Evolutionary conservation across 2,888 invertebrate species (phyloP), one percentile per base, ranked within the genome.

Genomic region (Pedicia rivosa): DNA sequence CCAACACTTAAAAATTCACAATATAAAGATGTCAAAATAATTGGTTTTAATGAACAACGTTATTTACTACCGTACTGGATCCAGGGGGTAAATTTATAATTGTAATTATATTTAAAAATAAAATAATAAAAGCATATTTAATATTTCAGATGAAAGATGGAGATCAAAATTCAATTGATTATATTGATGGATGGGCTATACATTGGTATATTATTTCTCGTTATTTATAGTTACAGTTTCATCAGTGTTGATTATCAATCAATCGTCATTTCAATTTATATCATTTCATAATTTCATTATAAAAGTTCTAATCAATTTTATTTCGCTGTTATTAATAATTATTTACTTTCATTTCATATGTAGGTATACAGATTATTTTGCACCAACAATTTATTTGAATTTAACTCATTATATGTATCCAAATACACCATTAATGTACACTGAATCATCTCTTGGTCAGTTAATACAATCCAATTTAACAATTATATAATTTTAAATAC

Each of bases 361-460:
- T n/a, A n/a, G n/a, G n/a, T 92, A 92, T 55, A 65, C 66, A 40
- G 80, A 88, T 57, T 51, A 55, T 15, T 52, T 74, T 19, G 52
- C 72, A 22, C 67, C 76, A 0, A 54, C 73, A 0, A 46, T 47
- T 5, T 57, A 74, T 19, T 62, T 88, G 10, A 66, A 70, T n/a
- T 43, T 51, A 24, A 67, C 79, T 1, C 76, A 76, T 45, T 44
- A 64, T 0, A 52, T 57, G 28, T 70, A 71, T 55, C 78, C 80
- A 0, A 64, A 72, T 40, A 78, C 80, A 53, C 74, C 84, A 42
- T 57, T 87, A 10, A 54, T 91, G 5, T 71, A 75, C 19, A 87
- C 88, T 0, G 92, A 92, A 61, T 82, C 87, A 10, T 81, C 81
- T 50, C 40, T 54, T 62, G n/a, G n/a, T n/a, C n/a, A n/a, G n/a